Base-by-base conservation (phyloP, 2,888 invertebrate species). In the Sinotaia quadrata region DNA sequence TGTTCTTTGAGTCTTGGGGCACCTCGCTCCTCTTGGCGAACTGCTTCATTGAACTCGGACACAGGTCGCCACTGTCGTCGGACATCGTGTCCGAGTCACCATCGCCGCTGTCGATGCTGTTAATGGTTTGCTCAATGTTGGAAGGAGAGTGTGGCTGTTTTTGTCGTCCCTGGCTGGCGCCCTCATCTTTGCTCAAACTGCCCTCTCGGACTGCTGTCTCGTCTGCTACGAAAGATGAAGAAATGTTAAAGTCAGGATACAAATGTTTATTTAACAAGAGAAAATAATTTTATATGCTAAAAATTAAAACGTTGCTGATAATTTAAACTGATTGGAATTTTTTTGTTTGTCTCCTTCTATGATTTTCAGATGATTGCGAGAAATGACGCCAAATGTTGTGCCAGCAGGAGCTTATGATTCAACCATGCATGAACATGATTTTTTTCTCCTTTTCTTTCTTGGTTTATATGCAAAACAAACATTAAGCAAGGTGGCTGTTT, bases 1-100 rank as follows among this genome's bases (percentile, higher is more conserved):
- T 85, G 68, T 83, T 82, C 77, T 85, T 86, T 12, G 65, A 73
- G 63, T 86, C 85, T 18, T 62, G 24, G 5, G 44, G 18, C 49
- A 24, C 66, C 5, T 34, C 51, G 63, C 36, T 67, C 49, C 67
- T 69, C 37, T 54, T 69, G 10, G 62, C 47, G 58, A 29, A 56
- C 37, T 52, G 34, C 2, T 27, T 44, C 2, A 54, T 47, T n/a
- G 41, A 31, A 21, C 18, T 47, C 12, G 65, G 18, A 56, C 65
- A 33, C 36, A 27, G 21, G 27, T 54, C 60, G 10, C n/a, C 15
- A 36, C 41, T 47, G 65, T 65, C 65, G 44, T 65, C 65, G 2
- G 5, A 60, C 18, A 31, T n/a, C 31, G 33, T 47, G 56, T 65
- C 65, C 29, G 52, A 56, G 44, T 65, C 65, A 4, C 15, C 61